Evolutionary conservation across 2,888 invertebrate genomes (phyloP).

Genomic region (Macrosiphum euphorbiae): DNA sequence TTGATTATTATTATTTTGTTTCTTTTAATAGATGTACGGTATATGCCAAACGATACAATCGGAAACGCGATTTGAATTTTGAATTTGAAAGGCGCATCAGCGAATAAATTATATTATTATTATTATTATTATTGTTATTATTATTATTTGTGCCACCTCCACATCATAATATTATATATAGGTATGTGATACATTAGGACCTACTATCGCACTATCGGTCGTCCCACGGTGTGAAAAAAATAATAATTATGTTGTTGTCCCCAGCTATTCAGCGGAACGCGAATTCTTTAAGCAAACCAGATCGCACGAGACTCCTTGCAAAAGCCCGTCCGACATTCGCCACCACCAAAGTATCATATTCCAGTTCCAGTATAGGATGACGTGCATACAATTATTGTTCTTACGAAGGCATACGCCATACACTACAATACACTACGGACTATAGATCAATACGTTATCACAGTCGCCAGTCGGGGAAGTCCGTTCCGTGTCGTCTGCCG

Average conservation of each 20-base stretch:
- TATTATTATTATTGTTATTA: slow-evolving; percentile 25
- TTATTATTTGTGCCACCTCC: slow-evolving; percentile 27
- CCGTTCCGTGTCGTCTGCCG: slow-evolving; percentile 14
- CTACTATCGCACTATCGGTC: not conserved
- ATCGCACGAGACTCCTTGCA: not conserved
- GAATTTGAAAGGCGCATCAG: slow-evolving; percentile 38
- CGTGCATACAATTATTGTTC: not conserved
- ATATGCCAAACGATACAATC: not conserved
- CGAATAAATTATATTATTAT: not conserved
- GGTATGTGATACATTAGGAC: not conserved
- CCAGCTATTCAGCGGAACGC: not conserved
- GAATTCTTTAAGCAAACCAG: not conserved
- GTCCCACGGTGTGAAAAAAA: slow-evolving; percentile 16
- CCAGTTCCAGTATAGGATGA: not conserved
- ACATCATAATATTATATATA: not conserved
- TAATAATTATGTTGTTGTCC: not conserved
- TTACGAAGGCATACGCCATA: not conserved
- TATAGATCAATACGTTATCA: slow-evolving; percentile 58
- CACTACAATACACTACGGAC: not conserved
- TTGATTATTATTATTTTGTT: not conserved
- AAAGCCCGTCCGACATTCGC: not conserved
- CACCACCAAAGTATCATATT: not conserved
- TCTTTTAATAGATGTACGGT: not conserved
- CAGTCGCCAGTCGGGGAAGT: not conserved
- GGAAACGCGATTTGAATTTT: slow-evolving; percentile 59